Evolutionary conservation across 2,888 invertebrate species (phyloP).

Genomic region (Tubulanus polymorphus): DNA sequence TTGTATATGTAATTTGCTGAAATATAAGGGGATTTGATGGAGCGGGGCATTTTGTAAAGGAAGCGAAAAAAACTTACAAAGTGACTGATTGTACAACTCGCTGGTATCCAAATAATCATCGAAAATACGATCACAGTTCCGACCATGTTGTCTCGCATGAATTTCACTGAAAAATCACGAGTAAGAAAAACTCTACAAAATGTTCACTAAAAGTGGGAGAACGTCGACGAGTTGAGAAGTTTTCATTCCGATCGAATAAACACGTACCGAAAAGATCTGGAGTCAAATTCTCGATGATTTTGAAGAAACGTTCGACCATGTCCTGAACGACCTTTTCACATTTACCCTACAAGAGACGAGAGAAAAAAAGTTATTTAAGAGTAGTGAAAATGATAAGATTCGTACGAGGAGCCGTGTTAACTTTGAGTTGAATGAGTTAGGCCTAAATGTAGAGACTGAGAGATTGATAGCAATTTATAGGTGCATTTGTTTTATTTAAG

Average conservation of each 20-base stretch:
- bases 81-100: constrained; percentile 74
- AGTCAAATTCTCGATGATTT: constrained; percentile 87
- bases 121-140: constrained; percentile 81
- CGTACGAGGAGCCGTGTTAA: too few relatives aligned
- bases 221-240: too few relatives aligned
- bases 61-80: constrained; percentile 59
- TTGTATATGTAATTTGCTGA: too few relatives aligned
- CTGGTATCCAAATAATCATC: constrained; percentile 91
- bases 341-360: constrained; percentile 69
- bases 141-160: constrained; percentile 57
- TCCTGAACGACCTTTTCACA: constrained; percentile 94
- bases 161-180: constrained; percentile 21
- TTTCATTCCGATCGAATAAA: too few relatives aligned
- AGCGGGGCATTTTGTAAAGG: too few relatives aligned
- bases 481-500: too few relatives aligned
- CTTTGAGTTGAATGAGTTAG: too few relatives aligned
- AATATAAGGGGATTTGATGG: too few relatives aligned
- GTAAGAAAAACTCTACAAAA: constrained; percentile 6
- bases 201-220: too few relatives aligned
- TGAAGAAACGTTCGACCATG: constrained; percentile 94
- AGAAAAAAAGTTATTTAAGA: constrained; percentile 2
- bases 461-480: too few relatives aligned
- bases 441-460: too few relatives aligned
- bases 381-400: neutral
- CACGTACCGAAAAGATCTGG: constrained; percentile 53